Conservation (phyloP, 2,797 vertebrate genomes). For the Pachyuromys duprasi region DNA sequence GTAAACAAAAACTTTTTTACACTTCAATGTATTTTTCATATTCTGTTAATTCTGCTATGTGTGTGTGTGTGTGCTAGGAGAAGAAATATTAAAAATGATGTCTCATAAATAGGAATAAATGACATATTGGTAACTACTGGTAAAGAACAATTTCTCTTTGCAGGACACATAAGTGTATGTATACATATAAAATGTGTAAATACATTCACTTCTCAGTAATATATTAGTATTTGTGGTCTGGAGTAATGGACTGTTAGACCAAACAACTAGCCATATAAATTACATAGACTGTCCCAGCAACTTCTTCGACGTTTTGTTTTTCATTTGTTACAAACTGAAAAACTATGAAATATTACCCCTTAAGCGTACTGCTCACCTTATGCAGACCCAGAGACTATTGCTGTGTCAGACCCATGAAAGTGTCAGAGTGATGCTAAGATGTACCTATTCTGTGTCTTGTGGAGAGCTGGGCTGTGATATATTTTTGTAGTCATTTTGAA, state of each 20-base stretch:
- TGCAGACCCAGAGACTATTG: background rate
- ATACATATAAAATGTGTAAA: background rate
- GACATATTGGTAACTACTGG: background rate
- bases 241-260: background rate
- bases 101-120: conserved; percentile 13
- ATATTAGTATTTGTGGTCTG: background rate
- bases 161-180: background rate
- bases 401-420: background rate
- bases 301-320: background rate
- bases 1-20: background rate
- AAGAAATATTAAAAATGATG: background rate
- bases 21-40: background rate
- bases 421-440: conserved; percentile 5
- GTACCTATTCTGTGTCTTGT: background rate
- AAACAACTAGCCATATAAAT: background rate
- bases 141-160: background rate
- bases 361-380: background rate
- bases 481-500: conserved; percentile 44
- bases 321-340: background rate
- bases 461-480: background rate
- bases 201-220: background rate
- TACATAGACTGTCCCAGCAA: background rate
- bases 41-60: background rate
- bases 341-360: background rate
- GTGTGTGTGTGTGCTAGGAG: background rate